These are phyloP conservation scores for Antrozous pallidus DNA, from an alignment of 2,797 vertebrate species.

Conservation along the genomic window DNA sequence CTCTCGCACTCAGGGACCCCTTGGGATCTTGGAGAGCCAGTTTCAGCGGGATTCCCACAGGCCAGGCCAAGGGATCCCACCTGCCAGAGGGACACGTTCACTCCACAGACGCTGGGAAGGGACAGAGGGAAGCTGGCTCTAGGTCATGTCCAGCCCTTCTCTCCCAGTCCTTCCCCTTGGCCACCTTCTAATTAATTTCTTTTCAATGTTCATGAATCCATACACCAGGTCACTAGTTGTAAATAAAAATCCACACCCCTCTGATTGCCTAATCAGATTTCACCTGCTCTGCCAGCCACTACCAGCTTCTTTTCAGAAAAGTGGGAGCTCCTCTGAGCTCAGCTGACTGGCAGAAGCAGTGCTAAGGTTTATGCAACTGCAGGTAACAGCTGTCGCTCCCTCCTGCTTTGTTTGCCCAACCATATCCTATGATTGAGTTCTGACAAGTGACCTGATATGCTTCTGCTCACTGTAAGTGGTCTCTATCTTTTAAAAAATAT, in stretches of 20 bases:
- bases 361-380: not conserved
- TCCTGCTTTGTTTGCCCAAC: not conserved
- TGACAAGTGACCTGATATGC: not conserved
- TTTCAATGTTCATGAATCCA: no score
- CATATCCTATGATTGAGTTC: not conserved
- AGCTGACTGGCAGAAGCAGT: not conserved
- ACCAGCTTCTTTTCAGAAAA: not conserved
- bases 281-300: not conserved
- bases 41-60: no score
- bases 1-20: no score
- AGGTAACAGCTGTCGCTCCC: not conserved
- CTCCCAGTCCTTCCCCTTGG: no score
- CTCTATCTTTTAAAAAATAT: slow-evolving; percentile 43
- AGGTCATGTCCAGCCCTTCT: no score
- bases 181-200: no score
- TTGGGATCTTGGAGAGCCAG: no score
- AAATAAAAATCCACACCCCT: not conserved
- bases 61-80: no score
- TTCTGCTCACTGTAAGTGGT: not conserved
- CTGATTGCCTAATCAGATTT: not conserved
- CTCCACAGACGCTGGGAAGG: no score
- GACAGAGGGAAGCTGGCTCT: no score
- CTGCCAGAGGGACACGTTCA: no score
- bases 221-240: no score
- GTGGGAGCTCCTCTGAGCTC: not conserved